Conservation (phyloP, 1,140 invertebrate genomes). For the Aphelenchoides fujianensis region DNA sequence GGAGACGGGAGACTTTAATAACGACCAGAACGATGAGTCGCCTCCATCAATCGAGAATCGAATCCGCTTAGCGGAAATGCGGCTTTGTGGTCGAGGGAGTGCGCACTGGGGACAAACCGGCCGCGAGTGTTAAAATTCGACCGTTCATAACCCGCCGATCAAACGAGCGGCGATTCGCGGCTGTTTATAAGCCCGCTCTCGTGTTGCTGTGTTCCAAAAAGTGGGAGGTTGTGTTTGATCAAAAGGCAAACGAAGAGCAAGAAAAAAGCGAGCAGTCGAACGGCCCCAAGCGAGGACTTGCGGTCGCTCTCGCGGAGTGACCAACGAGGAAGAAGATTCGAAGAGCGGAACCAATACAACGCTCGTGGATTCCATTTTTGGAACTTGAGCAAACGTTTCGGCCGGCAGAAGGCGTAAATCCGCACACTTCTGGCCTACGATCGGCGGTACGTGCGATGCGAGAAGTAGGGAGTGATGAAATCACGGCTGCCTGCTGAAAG, state of each 20-base stretch:
- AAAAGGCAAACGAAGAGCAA: background rate
- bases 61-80: background rate
- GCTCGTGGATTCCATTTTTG: background rate
- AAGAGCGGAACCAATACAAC: background rate
- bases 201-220: slow-evolving; percentile 1
- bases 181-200: background rate
- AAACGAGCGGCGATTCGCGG: background rate
- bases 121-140: background rate
- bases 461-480: background rate
- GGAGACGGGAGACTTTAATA: too few species aligned
- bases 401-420: background rate
- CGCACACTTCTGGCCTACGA: background rate
- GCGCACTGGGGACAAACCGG: background rate
- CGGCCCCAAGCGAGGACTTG: background rate
- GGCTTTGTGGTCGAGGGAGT: background rate
- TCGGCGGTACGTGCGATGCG: background rate
- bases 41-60: background rate
- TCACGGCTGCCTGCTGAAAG: too few species aligned
- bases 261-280: background rate
- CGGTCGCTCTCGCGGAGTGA: background rate
- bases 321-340: background rate
- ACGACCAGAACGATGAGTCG: too few species aligned
- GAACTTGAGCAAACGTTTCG: background rate
- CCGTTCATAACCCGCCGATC: background rate
- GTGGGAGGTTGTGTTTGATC: background rate